Evolutionary conservation across 2,797 vertebrate genomes (phyloP), one percentile per base, ranked within the genome.

Genomic region (Diplodus puntazzo): DNA sequence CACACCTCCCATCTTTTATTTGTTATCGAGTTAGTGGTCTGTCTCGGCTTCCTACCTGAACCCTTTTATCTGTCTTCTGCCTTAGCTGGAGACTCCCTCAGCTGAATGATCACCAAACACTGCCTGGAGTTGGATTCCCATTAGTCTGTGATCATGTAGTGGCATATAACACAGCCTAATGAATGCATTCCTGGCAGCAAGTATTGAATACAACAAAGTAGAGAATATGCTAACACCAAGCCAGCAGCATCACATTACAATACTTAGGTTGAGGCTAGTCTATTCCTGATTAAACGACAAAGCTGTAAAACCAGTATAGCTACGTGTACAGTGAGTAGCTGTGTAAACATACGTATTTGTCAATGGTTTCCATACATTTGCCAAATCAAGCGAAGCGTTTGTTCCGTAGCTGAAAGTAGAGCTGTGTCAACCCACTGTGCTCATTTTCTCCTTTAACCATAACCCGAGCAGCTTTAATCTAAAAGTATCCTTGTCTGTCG

Each of bases 11-110:
- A 83, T 74, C 14, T 62, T 64, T 73, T 63, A 48, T 68, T 65
- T 62, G 25, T 78, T 72, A 83, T 80, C 61, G 70, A 64, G 78
- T 77, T 16, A 77, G 42, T n/a, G 42, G 27, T 34, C 5, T 27
- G 27, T 52, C 50, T 23, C 21, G 13, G 27, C 69, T 69, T 63
- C 57, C 64, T 67, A 52, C 11, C 57, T 77, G 62, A 25, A 57
- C 4, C 75, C 49, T 42, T 55, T 67, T 39, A 73, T 77, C 12
- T 21, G 10, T 50, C 21, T 30, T 7, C 30, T 34, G 30, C 30
- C 30, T 11, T 80, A 54, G 20, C 66, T 58, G 68, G 2, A 65
- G 17, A 27, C 39, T 71, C 30, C 21, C 52, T 64, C 61, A 30
- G 6, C 17, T 74, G 11, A 54, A 50, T 6, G 16, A 18, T 18